Percentiles rank a stretch among this genome's conserved stretches.
These are phyloP conservation scores for Pogonomyrmex californicus DNA, from an alignment of 1,140 invertebrate species.

Conservation along the genomic window DNA sequence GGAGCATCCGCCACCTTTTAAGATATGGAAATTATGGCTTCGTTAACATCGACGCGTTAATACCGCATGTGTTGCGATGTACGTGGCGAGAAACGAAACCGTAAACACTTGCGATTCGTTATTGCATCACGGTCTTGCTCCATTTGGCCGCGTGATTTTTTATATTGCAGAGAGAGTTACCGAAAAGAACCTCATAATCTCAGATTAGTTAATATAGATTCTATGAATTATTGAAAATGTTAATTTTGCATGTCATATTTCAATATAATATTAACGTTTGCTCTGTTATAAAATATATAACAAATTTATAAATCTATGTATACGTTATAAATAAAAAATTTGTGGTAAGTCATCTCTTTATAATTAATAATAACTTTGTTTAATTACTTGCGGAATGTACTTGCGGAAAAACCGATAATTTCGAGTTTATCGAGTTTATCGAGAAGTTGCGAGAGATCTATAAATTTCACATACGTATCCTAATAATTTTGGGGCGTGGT, in stretches of 20 bases:
- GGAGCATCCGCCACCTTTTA: constrained; percentile 53
- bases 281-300: neutral
- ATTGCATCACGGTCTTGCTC: constrained; percentile 2
- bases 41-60: constrained; percentile 64
- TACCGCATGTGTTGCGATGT: constrained; percentile 11
- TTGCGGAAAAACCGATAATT: constrained; percentile 28
- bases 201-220: neutral
- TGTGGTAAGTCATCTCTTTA: neutral
- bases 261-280: neutral
- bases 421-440: neutral
- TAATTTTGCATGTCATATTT: neutral
- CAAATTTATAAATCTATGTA: neutral
- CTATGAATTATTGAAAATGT: neutral
- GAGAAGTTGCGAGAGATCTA: neutral
- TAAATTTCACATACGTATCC: constrained; percentile 41
- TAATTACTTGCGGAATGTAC: constrained; percentile 27
- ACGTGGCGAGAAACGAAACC: constrained; percentile 33
- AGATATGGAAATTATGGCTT: constrained; percentile 65
- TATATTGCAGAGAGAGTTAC: neutral
- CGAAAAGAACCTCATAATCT: neutral
- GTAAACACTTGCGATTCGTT: constrained; percentile 18
- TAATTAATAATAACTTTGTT: constrained; percentile 5
- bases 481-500: neutral
- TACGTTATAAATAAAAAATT: neutral
- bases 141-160: constrained; percentile 46